A percentile compares a stretch with the other conserved stretches of the same genome.
phyloP scores from a whole-genome alignment of 2,888 invertebrate genomes.

The Gibbula magus region DNA sequence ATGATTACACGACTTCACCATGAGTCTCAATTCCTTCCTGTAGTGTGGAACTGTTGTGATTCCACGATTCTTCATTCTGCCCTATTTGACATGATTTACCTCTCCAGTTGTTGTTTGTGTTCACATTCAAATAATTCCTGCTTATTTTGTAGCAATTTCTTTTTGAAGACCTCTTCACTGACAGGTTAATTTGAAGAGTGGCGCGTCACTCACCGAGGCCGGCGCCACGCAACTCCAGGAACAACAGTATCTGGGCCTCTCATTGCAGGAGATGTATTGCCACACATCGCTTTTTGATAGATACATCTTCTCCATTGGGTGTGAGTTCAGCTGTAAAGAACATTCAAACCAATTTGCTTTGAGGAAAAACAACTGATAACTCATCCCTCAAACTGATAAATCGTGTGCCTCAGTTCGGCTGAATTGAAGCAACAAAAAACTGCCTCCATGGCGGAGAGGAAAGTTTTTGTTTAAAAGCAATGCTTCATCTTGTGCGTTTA shows the following conservation, averaged over 20 bases:
- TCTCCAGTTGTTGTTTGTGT: neutral
- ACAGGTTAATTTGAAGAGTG: conserved; percentile 5
- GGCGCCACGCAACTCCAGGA: neutral
- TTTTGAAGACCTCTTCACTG: neutral
- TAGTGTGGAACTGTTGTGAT: no score
- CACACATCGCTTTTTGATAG: conserved; percentile 11
- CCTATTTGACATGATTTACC: neutral
- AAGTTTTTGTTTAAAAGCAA: neutral
- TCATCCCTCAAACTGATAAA: conserved; percentile 11
- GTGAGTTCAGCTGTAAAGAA: conserved; percentile 10
- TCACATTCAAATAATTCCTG: neutral
- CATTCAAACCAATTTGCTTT: conserved; percentile 15
- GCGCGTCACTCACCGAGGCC: neutral
- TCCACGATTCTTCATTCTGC: no score
- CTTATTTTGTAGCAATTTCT: neutral
- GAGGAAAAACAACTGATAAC: conserved; percentile 13
- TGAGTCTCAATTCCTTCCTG: no score
- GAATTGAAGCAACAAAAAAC: neutral
- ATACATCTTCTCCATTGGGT: neutral
- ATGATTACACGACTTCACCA: no score
- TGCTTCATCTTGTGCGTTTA: neutral
- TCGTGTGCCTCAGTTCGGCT: conserved; percentile 1
- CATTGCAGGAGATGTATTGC: neutral
- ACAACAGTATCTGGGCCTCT: neutral
- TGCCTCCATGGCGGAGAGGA: neutral